Evolutionary conservation across 2,113 vertebrate genomes (phyloP), one percentile per base, ranked within the genome.

Genomic region (Parus major): DNA sequence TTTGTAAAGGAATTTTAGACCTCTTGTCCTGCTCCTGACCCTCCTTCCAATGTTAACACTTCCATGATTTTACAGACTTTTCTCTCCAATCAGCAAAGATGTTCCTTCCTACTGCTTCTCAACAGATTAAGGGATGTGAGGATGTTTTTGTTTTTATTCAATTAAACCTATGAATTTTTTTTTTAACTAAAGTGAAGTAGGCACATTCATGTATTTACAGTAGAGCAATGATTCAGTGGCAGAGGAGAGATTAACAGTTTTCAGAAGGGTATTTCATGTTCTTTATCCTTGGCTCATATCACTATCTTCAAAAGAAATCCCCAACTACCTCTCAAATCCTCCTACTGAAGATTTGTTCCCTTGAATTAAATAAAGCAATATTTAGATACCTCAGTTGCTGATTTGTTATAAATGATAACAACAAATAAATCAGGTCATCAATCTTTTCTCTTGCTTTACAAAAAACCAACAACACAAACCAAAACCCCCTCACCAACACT

Each of bases 1-100:
- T 76, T 92, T 88, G 39, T 53, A 95, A 71, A 86, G 47, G 44
- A 88, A 63, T 93, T 91, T 77, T 79, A 86, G 44, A 86, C 9
- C 13, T 73, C 88, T 83, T 86, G 60, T 83, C 60, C 72, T 75
- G 35, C 28, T 90, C 33, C 59, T 81, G 75, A 78, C 35, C 31
- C 10, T 86, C 19, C 33, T 76, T 61, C 20, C 18, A 55, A 35
- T 41, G 8, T 47, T 77, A 75, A 68, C 4, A 35, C 14, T 49
- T 44, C 9, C 10, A 24, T 28, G 42, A 61, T 46, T 90, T 91
- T 66, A 66, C 8, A 5, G 27, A 75, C n/a, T 81, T 65, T 94
- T 63, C 24, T 90, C 22, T 60, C 23, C 29, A 66, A 21, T 19
- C 7, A 46, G 22, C 7, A 93, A 81, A 94, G 25, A 70, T 35